These are phyloP conservation scores for Dorcus parallelipipedus DNA, from an alignment of 2,888 invertebrate species.

Conservation along the genomic window DNA sequence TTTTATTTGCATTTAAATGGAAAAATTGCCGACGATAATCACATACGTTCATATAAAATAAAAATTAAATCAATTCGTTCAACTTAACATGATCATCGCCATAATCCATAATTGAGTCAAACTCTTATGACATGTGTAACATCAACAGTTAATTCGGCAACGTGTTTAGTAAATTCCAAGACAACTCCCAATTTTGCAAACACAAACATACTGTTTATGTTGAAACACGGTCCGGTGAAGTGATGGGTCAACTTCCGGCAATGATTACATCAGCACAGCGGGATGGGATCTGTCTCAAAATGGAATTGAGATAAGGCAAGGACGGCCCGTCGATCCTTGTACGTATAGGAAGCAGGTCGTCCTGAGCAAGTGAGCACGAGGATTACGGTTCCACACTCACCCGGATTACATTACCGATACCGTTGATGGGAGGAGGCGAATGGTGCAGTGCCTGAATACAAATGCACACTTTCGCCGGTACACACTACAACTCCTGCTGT, in stretches of 20 bases:
- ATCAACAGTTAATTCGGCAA: too few relatives aligned
- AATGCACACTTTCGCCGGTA: not conserved
- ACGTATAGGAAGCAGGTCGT: conserved; percentile 29
- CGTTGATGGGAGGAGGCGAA: conserved; percentile 24
- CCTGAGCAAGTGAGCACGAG: conserved; percentile 31
- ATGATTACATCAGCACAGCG: conserved; percentile 16
- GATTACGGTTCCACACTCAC: conserved; percentile 30
- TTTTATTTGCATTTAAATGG: too few relatives aligned
- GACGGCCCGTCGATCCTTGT: conserved; percentile 21
- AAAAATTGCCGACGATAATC: too few relatives aligned
- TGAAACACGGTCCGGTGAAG: not conserved
- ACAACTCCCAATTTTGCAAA: too few relatives aligned
- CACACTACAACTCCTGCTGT: not conserved
- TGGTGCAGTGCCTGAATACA: conserved; percentile 8
- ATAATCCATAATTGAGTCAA: too few relatives aligned
- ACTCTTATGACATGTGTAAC: too few relatives aligned
- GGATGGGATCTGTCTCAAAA: not conserved
- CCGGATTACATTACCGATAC: conserved; percentile 34
- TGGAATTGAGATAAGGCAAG: conserved; percentile 10
- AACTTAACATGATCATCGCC: too few relatives aligned
- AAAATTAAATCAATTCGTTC: too few relatives aligned
- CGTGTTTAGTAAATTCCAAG: too few relatives aligned
- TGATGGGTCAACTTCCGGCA: conserved; percentile 19
- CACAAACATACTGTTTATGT: too few relatives aligned
- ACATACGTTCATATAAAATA: too few relatives aligned